Base-by-base conservation (phyloP, 1,140 invertebrate genomes). In the Melipona quadrifasciata region DNA sequence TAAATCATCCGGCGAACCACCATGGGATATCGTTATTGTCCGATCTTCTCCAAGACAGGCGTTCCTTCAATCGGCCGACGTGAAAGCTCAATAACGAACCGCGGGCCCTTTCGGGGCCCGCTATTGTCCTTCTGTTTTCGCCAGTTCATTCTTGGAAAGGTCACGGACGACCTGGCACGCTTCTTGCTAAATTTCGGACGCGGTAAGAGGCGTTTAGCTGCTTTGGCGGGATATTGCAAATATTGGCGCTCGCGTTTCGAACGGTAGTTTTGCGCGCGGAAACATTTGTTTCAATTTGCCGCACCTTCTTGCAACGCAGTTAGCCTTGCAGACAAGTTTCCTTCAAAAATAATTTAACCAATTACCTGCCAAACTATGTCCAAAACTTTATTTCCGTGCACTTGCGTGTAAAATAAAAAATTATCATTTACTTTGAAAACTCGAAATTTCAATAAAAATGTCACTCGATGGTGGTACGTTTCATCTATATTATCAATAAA, bases 1-100 rank as follows among this genome's bases (percentile, higher is more conserved):
- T 88, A 86, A 88, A 88, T 86, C 82, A 83, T 78, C 67, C 82
- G 12, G 27, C 55, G 53, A 74, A 61, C 71, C 70, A 64, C 21
- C 51, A 72, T 39, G 77, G 77, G 67, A 80, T 84, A 84, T 73
- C 70, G 58, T 73, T 84, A 84, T 84, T 77, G 76, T 47, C 27
- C 31, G 67, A 84, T 84, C 82, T 84, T 61, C 39, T 47, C n/a
- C 31, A 67, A 67, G 67, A 53, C 16, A n/a, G 61, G 65, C 21
- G 73, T 75, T 79, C 12, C 75, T 58, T 72, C 67, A 51, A 79
- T 71, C 82, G 75, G 16, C 51, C n/a, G 39, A 14, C 17, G 10
- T 34, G 19, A 4, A 31, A 53, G n/a, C 24, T 55, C 21, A 64
- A 57, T 73, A 72, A 73, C 55, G 51, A 57, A 73, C 67, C 76